Evolutionary conservation across 2,797 vertebrate genomes (phyloP).

Genomic region (Microctenopoma steveboyesi): DNA sequence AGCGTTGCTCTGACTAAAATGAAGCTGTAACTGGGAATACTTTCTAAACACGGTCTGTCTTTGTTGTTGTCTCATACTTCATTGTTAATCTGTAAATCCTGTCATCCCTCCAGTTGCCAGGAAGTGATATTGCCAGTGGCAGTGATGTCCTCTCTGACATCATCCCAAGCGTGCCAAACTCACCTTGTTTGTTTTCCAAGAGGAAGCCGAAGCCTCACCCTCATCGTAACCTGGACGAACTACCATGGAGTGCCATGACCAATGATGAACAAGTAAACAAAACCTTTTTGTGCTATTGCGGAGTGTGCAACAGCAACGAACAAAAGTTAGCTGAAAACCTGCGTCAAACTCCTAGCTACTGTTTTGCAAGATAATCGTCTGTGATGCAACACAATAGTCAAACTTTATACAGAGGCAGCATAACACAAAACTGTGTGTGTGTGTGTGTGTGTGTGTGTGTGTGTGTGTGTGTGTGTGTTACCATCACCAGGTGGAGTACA

Average conservation of each 20-base stretch:
- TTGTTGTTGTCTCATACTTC: neutral
- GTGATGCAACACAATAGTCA: neutral
- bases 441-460: neutral
- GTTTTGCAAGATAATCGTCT: neutral
- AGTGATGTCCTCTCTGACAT: conserved; percentile 98
- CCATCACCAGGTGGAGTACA: conserved; percentile 93
- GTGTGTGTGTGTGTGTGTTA: neutral
- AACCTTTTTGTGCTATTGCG: neutral
- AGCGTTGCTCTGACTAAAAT: neutral
- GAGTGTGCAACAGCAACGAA: neutral
- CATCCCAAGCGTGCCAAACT: conserved; percentile 96
- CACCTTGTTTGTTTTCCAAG: conserved; percentile 94
- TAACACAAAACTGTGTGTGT: neutral
- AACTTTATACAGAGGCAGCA: neutral
- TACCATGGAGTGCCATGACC: conserved; percentile 98
- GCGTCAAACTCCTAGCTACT: neutral
- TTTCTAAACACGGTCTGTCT: neutral
- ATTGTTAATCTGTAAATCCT: neutral
- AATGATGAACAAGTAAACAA: conserved; percentile 92
- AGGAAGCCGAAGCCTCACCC: conserved; percentile 92
- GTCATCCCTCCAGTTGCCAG: conserved; percentile 86
- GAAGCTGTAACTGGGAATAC: neutral
- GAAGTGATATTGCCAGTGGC: conserved; percentile 96
- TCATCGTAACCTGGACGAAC: conserved; percentile 95
- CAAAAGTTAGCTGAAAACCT: neutral